Conservation (phyloP, 2,888 invertebrate species). For the Danaus chrysippus region DNA sequence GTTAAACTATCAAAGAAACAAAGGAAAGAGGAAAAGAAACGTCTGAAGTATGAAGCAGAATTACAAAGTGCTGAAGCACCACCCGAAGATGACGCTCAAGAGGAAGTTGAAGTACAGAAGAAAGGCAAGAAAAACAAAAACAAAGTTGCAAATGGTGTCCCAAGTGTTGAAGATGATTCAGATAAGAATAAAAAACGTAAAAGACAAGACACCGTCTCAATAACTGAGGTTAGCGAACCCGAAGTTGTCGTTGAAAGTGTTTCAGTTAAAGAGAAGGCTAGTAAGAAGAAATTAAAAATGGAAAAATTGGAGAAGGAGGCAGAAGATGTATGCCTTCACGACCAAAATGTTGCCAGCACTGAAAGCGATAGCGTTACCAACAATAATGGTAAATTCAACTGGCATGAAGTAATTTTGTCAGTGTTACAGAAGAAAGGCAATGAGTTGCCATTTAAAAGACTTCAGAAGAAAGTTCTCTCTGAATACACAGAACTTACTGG, state of each 20-base stretch:
- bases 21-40: slow-evolving; percentile 69
- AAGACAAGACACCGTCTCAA: slow-evolving; percentile 63
- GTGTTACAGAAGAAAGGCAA: slow-evolving; percentile 77
- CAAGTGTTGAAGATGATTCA: slow-evolving; percentile 43
- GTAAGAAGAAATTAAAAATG: slow-evolving; percentile 61
- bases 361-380: slow-evolving; percentile 43
- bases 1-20: slow-evolving; percentile 65
- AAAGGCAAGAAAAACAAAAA: slow-evolving; percentile 70
- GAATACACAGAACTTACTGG: slow-evolving; percentile 79
- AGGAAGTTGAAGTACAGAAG: slow-evolving; percentile 47
- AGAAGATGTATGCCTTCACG: slow-evolving; percentile 63
- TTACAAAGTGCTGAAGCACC: slow-evolving; percentile 57
- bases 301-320: slow-evolving; percentile 45
- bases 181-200: slow-evolving; percentile 66
- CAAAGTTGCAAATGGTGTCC: slow-evolving; percentile 45
- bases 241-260: slow-evolving; percentile 34
- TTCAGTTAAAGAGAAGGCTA: slow-evolving; percentile 42
- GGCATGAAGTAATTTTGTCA: slow-evolving; percentile 71
- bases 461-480: slow-evolving; percentile 86
- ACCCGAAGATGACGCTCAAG: slow-evolving; percentile 36
- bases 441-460: slow-evolving; percentile 84
- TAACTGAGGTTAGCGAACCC: slow-evolving; percentile 39
- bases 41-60: slow-evolving; percentile 70
- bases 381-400: slow-evolving; percentile 65
- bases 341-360: slow-evolving; percentile 70